Evolutionary conservation across 2,888 invertebrate genomes (phyloP), one percentile per base, ranked within the genome.

Genomic region (Dromius quadrimaculatus): DNA sequence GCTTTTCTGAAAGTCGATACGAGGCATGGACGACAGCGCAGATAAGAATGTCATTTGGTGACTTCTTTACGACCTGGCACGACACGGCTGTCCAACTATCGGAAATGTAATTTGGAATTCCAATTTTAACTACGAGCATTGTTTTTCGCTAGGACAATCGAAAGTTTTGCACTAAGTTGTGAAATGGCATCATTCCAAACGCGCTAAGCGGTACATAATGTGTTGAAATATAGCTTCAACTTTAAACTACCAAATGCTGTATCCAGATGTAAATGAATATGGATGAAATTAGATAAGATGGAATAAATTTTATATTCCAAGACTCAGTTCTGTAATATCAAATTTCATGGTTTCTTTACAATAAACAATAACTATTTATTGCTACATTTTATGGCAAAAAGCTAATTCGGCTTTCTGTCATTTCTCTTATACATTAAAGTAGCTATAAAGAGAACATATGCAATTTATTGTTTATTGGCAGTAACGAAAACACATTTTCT

Each of bases 21-120:
- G 61, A n/a, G n/a, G 41, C 3, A 4, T 8, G n/a, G 11, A 22
- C 20, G 61, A 57, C 61, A 38, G 38, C 61, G 38, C 36, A 9
- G 54, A 68, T 57, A 68, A 68, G 68, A 68, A 68, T 59, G 57
- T 68, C 57, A 68, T 68, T 59, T 41, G 41, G 68, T 57, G 68
- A 68, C 63, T 59, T 45, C 57, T 68, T 68, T 68, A 59, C 45
- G 57, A 68, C 32, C 50, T 22, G 20, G 62, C 62, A 11, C 62
- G 36, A 36, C 59, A 59, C 36, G 19, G 57, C 34, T 36, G 20
- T 9, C 20, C 59, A 66, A 66, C 66, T 66, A 68, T 59, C 68
- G 68, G 68, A 68, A 57, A 68, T 68, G 68, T 59, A 66, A 66
- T 66, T 66, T 66, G 57, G 41, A 54, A 57, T 66, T 66, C 57